phyloP scores from a whole-genome alignment of 2,888 invertebrate genomes.

The Ecliptopera silaceata region DNA sequence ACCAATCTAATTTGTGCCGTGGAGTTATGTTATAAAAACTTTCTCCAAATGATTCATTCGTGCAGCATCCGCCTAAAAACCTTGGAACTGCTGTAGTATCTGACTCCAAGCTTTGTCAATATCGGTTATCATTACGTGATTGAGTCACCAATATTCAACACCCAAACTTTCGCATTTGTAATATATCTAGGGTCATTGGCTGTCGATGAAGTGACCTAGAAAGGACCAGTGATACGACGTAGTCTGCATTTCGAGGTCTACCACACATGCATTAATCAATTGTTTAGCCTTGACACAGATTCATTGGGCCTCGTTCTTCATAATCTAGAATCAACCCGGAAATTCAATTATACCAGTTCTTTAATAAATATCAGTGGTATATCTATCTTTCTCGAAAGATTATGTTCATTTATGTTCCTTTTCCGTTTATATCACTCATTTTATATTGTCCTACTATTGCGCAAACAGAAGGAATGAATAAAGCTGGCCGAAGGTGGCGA shows the following conservation, averaged over 20 bases:
- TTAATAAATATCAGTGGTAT: background rate
- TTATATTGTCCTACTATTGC: too few relatives aligned
- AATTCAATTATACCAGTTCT: slow-evolving; percentile 1
- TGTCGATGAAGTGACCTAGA: background rate
- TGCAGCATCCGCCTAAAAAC: background rate
- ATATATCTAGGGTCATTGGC: background rate
- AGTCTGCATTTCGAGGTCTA: background rate
- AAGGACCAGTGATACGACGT: background rate
- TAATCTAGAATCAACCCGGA: slow-evolving; percentile 10
- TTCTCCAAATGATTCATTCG: background rate
- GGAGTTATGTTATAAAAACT: background rate
- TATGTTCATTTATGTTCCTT: background rate
- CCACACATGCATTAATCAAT: slow-evolving; percentile 2
- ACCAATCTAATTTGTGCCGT: too few relatives aligned
- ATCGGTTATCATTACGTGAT: too few relatives aligned
- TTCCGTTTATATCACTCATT: too few relatives aligned
- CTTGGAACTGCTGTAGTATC: too few relatives aligned
- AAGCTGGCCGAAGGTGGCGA: too few relatives aligned
- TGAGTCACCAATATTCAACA: background rate
- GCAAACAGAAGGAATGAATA: too few relatives aligned
- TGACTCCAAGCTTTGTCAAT: too few relatives aligned
- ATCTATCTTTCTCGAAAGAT: background rate
- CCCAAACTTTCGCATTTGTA: background rate
- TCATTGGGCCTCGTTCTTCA: slow-evolving; percentile 2
- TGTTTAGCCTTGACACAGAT: slow-evolving; percentile 16